Evolutionary conservation across 2,888 invertebrate species (phyloP).

Genomic region (Caradrina kadenii): DNA sequence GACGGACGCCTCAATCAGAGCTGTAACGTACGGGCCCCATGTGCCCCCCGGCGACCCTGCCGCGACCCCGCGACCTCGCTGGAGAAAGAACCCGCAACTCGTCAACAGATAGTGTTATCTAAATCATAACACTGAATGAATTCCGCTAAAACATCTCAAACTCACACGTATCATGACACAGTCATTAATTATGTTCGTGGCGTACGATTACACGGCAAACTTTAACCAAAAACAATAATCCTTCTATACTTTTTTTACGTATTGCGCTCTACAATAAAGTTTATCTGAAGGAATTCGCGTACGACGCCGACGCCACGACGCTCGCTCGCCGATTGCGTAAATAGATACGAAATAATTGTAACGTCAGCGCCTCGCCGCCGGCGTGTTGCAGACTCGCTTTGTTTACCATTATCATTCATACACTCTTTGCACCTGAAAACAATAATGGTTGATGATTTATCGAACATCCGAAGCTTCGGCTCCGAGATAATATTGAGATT

Average conservation of each 20-base stretch:
- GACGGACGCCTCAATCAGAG: slow-evolving; percentile 36
- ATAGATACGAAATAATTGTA: slow-evolving; percentile 50
- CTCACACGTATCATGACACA: background rate
- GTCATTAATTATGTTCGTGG: background rate
- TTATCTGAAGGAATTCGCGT: slow-evolving; percentile 57
- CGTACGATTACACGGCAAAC: background rate
- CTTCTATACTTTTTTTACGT: background rate
- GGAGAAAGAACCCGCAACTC: slow-evolving; percentile 53
- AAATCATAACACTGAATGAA: slow-evolving; percentile 45
- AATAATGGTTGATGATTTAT: slow-evolving; percentile 14
- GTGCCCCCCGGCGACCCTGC: slow-evolving; percentile 21
- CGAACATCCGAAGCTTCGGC: background rate
- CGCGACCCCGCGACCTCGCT: slow-evolving; percentile 40
- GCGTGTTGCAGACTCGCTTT: slow-evolving; percentile 7
- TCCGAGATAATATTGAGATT: too few species aligned
- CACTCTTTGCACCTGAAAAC: slow-evolving; percentile 39
- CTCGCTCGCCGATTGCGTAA: slow-evolving; percentile 49
- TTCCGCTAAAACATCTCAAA: slow-evolving; percentile 45
- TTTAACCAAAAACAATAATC: background rate
- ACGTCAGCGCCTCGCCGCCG: slow-evolving; percentile 4
- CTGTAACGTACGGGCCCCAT: slow-evolving; percentile 32
- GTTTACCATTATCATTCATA: slow-evolving; percentile 56
- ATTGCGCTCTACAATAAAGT: slow-evolving; percentile 42
- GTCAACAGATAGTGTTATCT: slow-evolving; percentile 70
- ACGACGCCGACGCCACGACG: slow-evolving; percentile 21